phyloP scores from a whole-genome alignment of 2,888 invertebrate species.

The Himalopsyche kuldschensis region DNA sequence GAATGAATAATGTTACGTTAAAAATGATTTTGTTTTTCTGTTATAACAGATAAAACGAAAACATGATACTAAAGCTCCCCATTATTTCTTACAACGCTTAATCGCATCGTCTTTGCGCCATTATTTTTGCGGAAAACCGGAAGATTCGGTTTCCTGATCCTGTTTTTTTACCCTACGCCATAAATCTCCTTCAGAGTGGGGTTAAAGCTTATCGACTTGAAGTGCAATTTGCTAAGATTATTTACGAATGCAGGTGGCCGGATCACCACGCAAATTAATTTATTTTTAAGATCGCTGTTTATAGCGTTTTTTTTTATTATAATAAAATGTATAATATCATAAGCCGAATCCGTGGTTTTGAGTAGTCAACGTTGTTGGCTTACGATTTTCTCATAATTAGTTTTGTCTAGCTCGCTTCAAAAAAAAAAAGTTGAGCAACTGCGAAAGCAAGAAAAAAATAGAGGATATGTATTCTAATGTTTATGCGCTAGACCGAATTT shows the following conservation, averaged over 20 bases:
- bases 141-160: not conserved
- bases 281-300: not conserved
- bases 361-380: too few relatives aligned
- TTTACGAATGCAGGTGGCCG: constrained; percentile 13
- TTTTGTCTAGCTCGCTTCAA: too few relatives aligned
- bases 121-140: not conserved
- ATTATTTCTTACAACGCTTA: not conserved
- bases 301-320: too few relatives aligned
- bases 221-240: constrained; percentile 25
- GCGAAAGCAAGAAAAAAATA: too few relatives aligned
- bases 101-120: not conserved
- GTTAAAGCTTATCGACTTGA: constrained; percentile 20
- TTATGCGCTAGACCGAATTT: too few relatives aligned
- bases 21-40: too few relatives aligned
- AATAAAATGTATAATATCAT: too few relatives aligned
- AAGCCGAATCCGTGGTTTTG: too few relatives aligned
- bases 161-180: not conserved
- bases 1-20: too few relatives aligned
- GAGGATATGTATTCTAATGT: too few relatives aligned
- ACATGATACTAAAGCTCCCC: not conserved
- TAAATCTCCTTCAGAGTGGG: constrained; percentile 12
- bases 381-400: too few relatives aligned
- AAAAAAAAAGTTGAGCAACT: too few relatives aligned
- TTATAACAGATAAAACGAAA: not conserved
- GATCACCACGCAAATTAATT: not conserved